Evolutionary conservation across 2,888 invertebrate genomes (phyloP).

Genomic region (Microctonus brassicae): DNA sequence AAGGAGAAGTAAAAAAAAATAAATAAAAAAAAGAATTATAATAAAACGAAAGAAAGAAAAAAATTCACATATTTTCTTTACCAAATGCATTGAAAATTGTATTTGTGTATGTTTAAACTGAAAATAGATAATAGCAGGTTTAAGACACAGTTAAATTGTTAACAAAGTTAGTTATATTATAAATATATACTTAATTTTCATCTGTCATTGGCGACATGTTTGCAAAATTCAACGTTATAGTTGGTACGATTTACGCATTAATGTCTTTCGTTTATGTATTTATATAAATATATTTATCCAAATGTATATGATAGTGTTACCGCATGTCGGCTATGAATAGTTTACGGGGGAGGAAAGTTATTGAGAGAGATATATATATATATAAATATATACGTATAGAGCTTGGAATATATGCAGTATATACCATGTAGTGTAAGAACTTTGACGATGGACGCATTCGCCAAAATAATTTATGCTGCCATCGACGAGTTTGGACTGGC

Average conservation of each 20-base stretch:
- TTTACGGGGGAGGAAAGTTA: constrained; percentile 35
- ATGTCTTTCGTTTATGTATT: neutral
- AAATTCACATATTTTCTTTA: neutral
- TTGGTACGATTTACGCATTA: neutral
- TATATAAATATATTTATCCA: neutral
- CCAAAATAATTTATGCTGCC: constrained; percentile 26
- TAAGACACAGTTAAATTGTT: neutral
- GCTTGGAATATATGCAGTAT: no score
- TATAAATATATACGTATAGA: constrained; percentile 8
- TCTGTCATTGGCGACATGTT: constrained; percentile 4
- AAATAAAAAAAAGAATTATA: neutral
- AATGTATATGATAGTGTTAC: neutral
- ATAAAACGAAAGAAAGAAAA: neutral
- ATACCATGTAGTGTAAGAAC: no score
- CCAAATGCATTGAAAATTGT: neutral
- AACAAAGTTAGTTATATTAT: neutral
- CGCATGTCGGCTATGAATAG: constrained; percentile 30
- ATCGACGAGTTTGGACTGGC: constrained; percentile 27
- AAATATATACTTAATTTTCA: constrained; percentile 1
- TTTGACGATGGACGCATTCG: constrained; percentile 14
- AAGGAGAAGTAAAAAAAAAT: neutral
- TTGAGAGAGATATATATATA: no score
- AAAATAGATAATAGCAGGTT: constrained; percentile 18
- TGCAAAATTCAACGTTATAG: neutral
- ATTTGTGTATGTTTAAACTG: neutral